These are phyloP conservation scores for Uria aalge DNA, from an alignment of 2,113 vertebrate genomes.

Conservation along the genomic window DNA sequence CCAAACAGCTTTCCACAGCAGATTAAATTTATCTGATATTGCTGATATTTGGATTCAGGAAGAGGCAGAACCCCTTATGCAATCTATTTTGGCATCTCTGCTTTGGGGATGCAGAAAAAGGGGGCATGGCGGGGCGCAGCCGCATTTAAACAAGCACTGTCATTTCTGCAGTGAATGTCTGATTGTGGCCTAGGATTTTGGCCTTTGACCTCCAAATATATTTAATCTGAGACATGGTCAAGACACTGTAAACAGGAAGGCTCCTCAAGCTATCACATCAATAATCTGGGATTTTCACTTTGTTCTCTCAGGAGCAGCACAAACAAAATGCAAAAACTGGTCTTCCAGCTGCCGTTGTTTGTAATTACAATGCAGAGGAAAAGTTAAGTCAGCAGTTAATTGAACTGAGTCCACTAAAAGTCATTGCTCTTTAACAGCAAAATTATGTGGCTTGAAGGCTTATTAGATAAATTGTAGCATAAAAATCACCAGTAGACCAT, in stretches of 20 bases:
- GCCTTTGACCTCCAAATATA: background rate
- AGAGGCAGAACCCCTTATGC: background rate
- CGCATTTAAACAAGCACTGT: background rate
- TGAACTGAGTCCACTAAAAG: background rate
- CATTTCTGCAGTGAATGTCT: background rate
- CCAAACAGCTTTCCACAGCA: background rate
- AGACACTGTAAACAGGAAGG: slow-evolving; percentile 3
- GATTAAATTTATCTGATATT: background rate
- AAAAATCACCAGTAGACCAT: slow-evolving; percentile 7
- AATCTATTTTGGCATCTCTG: background rate
- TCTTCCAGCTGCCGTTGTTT: background rate
- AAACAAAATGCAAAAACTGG: slow-evolving; percentile 8
- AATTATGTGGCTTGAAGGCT: background rate
- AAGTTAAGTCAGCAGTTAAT: slow-evolving; percentile 11
- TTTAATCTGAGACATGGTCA: background rate
- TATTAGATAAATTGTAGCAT: background rate
- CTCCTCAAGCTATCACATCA: background rate
- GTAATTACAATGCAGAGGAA: background rate
- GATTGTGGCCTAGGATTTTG: background rate
- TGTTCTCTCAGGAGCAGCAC: background rate
- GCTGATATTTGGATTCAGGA: background rate
- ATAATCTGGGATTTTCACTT: slow-evolving; percentile 12
- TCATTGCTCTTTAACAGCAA: background rate
- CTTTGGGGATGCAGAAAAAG: background rate
- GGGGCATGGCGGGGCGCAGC: background rate